Conservation (phyloP, 2,888 invertebrate species). For the Isotomurus palustris region DNA sequence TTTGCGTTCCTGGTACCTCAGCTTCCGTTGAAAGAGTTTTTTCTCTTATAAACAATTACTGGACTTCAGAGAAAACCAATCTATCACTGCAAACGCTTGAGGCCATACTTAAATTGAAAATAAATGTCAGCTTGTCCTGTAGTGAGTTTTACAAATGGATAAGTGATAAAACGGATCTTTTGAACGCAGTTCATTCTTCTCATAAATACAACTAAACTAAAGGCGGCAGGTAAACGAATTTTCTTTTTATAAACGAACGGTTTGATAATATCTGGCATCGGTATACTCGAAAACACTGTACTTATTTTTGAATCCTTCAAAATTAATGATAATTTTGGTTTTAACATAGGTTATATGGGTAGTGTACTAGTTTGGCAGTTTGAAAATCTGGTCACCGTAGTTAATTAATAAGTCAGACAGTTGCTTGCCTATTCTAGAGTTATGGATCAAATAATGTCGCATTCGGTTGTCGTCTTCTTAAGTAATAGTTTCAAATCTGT, state of each 20-base stretch:
- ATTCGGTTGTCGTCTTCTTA: too few species aligned
- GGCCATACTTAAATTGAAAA: neutral
- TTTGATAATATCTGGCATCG: too few species aligned
- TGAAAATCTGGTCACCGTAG: neutral
- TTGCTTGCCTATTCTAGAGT: too few species aligned
- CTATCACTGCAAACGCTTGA: neutral
- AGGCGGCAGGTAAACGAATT: too few species aligned
- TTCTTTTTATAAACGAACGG: too few species aligned
- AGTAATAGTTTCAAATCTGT: too few species aligned
- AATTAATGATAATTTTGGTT: neutral
- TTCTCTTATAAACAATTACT: constrained; percentile 3
- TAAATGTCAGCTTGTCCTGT: neutral
- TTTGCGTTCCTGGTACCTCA: constrained; percentile 6
- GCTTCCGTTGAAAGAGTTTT: constrained; percentile 2
- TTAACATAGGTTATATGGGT: neutral
- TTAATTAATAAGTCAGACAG: too few species aligned
- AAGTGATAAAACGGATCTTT: neutral
- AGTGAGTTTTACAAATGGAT: constrained; percentile 2
- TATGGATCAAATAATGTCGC: too few species aligned
- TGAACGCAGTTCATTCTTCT: constrained; percentile 1
- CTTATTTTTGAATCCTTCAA: neutral
- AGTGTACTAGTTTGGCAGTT: neutral
- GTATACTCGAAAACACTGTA: too few species aligned
- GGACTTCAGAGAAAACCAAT: constrained; percentile 1
- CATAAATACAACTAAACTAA: neutral